A percentile compares a stretch with the other conserved stretches of the same genome.
Conservation (phyloP, 2,113 vertebrate species). For the Gnathonemus echidnorhynchus region DNA sequence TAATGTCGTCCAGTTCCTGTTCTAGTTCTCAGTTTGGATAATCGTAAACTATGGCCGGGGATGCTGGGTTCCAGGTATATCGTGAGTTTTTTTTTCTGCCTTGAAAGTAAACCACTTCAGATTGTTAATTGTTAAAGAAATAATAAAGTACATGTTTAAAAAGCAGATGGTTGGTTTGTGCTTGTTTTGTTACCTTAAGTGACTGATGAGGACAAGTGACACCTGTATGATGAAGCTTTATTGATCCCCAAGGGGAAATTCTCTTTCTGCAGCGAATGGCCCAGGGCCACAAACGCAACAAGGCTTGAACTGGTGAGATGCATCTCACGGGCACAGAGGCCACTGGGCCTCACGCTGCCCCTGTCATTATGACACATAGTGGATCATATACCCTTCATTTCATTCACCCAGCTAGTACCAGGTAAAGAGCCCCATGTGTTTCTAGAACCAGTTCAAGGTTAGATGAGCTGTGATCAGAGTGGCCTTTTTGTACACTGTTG, state of each 20-base stretch:
- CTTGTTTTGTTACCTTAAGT: not conserved
- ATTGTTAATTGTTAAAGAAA: not conserved
- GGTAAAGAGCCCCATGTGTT: not conserved
- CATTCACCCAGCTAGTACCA: not conserved
- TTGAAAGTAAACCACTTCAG: constrained; percentile 10
- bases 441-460: not conserved
- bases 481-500: not conserved
- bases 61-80: not conserved
- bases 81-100: not conserved
- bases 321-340: not conserved
- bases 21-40: not conserved
- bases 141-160: constrained; percentile 22
- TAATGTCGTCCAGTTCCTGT: not conserved
- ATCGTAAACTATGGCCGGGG: not conserved
- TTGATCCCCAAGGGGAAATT: not conserved
- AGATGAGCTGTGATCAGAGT: not conserved
- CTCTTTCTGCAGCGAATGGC: not conserved
- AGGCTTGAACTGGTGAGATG: not conserved
- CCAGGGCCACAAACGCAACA: not conserved
- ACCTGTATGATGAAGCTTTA: not conserved
- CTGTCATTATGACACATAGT: not conserved
- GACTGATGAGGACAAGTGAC: not conserved
- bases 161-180: not conserved
- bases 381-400: not conserved
- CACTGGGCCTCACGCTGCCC: not conserved